Percentiles rank a stretch among this genome's conserved stretches.
These are phyloP conservation scores for Cyprinodon variegatus DNA, from an alignment of 2,113 vertebrate genomes.

Conservation along the genomic window DNA sequence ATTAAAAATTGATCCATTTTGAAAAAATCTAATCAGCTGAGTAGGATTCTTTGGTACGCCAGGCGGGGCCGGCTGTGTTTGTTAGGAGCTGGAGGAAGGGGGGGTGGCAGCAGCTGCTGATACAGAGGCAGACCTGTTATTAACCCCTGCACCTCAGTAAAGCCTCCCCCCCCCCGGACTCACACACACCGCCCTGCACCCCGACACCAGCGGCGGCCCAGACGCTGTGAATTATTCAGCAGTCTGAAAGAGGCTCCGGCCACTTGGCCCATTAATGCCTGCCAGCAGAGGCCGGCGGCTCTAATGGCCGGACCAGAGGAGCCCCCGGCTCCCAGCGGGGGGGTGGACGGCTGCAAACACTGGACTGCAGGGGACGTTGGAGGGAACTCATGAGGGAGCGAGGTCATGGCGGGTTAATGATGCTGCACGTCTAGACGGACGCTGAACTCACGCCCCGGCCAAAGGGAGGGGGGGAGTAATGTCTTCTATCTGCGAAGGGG, in stretches of 20 bases:
- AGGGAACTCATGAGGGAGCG: constrained; percentile 84
- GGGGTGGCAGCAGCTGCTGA: constrained; percentile 90
- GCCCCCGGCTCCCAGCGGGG: constrained; percentile 70
- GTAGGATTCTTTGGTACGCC: constrained; percentile 98
- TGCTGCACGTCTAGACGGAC: constrained; percentile 79
- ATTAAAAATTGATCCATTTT: constrained; percentile 99
- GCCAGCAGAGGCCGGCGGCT: constrained; percentile 76
- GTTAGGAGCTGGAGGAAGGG: constrained; percentile 76
- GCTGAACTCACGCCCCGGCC: constrained; percentile 63
- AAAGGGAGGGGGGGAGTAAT: constrained; percentile 58
- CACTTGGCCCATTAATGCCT: constrained; percentile 86
- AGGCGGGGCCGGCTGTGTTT: constrained; percentile 58
- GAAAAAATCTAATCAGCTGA: constrained; percentile 99
- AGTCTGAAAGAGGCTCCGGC: constrained; percentile 82
- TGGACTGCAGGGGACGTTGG: constrained; percentile 80
- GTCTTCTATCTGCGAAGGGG: constrained; percentile 53
- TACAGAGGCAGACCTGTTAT: constrained; percentile 95
- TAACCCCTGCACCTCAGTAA: constrained; percentile 92
- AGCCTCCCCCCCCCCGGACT: constrained; percentile 64
- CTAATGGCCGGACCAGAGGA: constrained; percentile 84
- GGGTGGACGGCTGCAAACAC: constrained; percentile 45
- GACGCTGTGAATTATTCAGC: constrained; percentile 95
- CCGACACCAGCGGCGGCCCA: constrained; percentile 79
- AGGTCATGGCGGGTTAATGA: constrained; percentile 81
- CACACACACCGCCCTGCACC: constrained; percentile 78